Conservation (phyloP, 2,797 vertebrate genomes). For the Lagodon rhomboides region DNA sequence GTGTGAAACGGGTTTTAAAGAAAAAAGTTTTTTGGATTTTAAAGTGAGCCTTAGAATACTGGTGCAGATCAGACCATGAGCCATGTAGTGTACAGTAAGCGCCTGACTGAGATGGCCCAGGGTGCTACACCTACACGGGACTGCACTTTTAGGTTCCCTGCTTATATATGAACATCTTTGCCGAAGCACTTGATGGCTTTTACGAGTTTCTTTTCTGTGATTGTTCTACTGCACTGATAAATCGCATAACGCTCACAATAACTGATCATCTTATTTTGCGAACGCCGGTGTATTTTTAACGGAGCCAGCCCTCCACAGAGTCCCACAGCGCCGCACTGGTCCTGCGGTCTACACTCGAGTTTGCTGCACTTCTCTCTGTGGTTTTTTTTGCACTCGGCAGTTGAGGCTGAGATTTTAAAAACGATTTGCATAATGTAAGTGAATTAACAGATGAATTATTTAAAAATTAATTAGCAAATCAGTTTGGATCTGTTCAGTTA, state of each 20-base stretch:
- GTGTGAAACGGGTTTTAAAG: slow-evolving; percentile 55
- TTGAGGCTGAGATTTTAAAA: slow-evolving; percentile 55
- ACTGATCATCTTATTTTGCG: slow-evolving; percentile 56
- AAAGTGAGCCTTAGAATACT: slow-evolving; percentile 78
- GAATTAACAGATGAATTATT: slow-evolving; percentile 59
- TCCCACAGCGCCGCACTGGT: slow-evolving; percentile 57
- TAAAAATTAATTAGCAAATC: slow-evolving; percentile 59
- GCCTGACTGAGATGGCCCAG: slow-evolving; percentile 69
- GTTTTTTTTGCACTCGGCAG: slow-evolving; percentile 58
- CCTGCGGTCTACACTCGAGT: slow-evolving; percentile 55
- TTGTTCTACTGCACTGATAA: slow-evolving; percentile 84
- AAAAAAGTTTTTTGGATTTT: slow-evolving; percentile 56
- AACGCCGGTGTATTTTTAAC: slow-evolving; percentile 57
- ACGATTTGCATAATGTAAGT: slow-evolving; percentile 53
- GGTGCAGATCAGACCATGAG: slow-evolving; percentile 88
- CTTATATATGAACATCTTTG: slow-evolving; percentile 83
- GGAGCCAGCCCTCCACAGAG: slow-evolving; percentile 65
- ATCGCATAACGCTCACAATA: slow-evolving; percentile 56
- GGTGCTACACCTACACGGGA: slow-evolving; percentile 78
- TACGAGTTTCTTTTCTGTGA: slow-evolving; percentile 72
- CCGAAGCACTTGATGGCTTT: slow-evolving; percentile 74
- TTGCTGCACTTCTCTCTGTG: slow-evolving; percentile 70
- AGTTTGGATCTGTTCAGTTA: slow-evolving; percentile 75
- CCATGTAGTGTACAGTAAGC: slow-evolving; percentile 75
- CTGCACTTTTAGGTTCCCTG: slow-evolving; percentile 85